phyloP scores from a whole-genome alignment of 1,140 invertebrate genomes.

The Heliothis virescens region DNA sequence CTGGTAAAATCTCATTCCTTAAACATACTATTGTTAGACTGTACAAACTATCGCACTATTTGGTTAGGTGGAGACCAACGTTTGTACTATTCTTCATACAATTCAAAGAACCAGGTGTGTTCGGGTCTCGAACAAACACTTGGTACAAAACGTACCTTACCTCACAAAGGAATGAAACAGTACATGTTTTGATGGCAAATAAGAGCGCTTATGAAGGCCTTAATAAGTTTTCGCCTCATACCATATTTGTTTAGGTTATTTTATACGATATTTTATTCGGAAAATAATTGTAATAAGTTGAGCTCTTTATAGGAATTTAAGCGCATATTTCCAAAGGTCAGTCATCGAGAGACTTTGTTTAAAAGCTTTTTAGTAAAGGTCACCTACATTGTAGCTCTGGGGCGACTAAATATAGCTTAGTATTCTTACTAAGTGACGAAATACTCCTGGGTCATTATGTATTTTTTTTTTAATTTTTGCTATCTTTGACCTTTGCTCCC shows the following conservation, averaged over 20 bases:
- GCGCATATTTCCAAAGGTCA: background rate
- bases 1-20: conserved; percentile 19
- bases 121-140: conserved; percentile 58
- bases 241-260: conserved; percentile 48
- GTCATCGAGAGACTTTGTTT: too few species aligned
- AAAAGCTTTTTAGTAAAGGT: too few species aligned
- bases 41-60: conserved; percentile 56
- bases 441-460: too few species aligned
- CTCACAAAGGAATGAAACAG: conserved; percentile 20
- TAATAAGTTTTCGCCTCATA: conserved; percentile 50
- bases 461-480: too few species aligned
- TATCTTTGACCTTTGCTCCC: too few species aligned
- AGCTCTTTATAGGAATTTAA: background rate
- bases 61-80: conserved; percentile 58
- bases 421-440: too few species aligned
- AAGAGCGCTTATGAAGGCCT: conserved; percentile 48
- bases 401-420: too few species aligned
- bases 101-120: conserved; percentile 59
- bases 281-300: conserved; percentile 50
- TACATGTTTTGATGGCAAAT: conserved; percentile 58
- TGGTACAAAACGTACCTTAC: conserved; percentile 37
- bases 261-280: conserved; percentile 35
- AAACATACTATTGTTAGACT: conserved; percentile 44
- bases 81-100: conserved; percentile 61
- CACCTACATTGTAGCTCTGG: too few species aligned